A percentile compares a stretch with the other conserved stretches of the same genome.
phyloP scores from a whole-genome alignment of 2,797 vertebrate genomes.

The Phataginus tetradactyla region DNA sequence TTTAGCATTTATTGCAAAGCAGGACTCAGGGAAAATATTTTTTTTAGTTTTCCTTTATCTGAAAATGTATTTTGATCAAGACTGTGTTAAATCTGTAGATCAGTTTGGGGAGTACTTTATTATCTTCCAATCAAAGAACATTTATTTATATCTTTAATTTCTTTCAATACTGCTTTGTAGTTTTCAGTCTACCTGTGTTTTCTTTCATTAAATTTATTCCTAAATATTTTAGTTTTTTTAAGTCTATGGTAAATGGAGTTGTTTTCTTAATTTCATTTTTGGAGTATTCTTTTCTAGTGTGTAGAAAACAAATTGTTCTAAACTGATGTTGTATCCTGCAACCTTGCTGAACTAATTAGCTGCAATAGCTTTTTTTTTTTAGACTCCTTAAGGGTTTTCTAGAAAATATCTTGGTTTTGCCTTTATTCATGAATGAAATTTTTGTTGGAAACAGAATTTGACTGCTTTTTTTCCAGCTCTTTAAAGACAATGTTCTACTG shows the following conservation, averaged over 20 bases:
- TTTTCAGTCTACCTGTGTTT: background rate
- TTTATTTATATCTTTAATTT: background rate
- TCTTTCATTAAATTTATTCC: background rate
- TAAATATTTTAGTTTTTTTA: background rate
- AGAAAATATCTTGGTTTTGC: conserved; percentile 20
- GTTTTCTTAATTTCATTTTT: background rate
- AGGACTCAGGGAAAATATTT: background rate
- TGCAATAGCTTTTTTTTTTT: background rate
- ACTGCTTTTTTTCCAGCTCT: background rate
- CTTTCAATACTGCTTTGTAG: background rate
- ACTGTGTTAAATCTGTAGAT: background rate
- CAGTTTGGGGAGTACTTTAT: background rate
- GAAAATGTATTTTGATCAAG: background rate
- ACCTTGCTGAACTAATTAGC: background rate
- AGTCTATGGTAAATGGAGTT: background rate
- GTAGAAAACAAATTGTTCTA: background rate
- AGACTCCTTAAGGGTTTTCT: background rate
- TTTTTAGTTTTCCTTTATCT: background rate
- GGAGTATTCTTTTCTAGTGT: background rate
- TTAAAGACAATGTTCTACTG: background rate
- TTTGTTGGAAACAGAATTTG: background rate
- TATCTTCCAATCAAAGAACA: background rate
- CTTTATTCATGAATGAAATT: background rate
- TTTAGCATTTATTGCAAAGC: background rate
- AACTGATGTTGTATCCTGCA: background rate